Percentiles rank a stretch among this genome's conserved stretches.
These are phyloP conservation scores for Apus apus DNA, from an alignment of 2,113 vertebrate genomes.

Conservation along the genomic window DNA sequence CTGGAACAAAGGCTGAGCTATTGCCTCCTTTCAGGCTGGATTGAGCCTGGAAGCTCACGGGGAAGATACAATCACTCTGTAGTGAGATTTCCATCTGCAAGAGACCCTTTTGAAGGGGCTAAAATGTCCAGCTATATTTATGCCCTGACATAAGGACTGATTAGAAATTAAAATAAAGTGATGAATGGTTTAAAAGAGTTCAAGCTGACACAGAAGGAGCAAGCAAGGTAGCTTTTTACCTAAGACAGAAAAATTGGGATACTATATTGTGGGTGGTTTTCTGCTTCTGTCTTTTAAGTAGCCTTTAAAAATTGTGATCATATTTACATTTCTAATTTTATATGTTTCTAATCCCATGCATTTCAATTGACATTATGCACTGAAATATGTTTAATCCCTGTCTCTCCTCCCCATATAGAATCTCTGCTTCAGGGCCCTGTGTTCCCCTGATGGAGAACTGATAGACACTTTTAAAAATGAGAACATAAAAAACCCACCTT, in stretches of 20 bases:
- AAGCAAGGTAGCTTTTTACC: neutral
- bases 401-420: neutral
- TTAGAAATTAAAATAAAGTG: neutral
- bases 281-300: neutral
- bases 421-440: neutral
- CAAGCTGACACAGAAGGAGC: neutral
- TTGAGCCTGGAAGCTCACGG: neutral
- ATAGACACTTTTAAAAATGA: neutral
- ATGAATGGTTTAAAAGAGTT: neutral
- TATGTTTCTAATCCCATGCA: neutral
- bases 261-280: neutral
- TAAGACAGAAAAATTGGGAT: neutral
- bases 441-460: neutral
- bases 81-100: neutral
- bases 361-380: neutral
- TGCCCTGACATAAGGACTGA: neutral
- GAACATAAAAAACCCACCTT: neutral
- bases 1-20: conserved; percentile 56
- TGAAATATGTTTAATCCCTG: neutral
- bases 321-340: neutral
- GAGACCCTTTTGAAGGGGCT: neutral
- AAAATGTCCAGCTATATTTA: neutral
- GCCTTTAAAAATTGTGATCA: neutral
- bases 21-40: conserved; percentile 1
- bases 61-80: neutral